Evolutionary conservation across 2,888 invertebrate genomes (phyloP).

Genomic region (Melieria omissa): DNA sequence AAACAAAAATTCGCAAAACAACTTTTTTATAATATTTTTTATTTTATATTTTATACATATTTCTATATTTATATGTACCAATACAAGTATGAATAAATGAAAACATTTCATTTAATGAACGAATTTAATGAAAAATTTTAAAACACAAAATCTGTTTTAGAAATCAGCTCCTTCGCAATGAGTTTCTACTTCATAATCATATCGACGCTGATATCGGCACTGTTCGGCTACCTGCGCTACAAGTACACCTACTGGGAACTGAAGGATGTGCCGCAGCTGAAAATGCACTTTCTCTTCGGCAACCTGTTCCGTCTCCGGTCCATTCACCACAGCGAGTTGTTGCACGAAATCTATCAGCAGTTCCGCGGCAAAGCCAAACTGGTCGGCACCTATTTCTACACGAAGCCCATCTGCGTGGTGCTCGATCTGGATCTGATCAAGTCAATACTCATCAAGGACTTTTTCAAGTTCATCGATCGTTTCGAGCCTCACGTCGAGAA

Average conservation of each 20-base stretch:
- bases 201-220: slow-evolving; percentile 39
- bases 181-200: slow-evolving; percentile 44
- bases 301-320: slow-evolving; percentile 48
- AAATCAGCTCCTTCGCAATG: slow-evolving; percentile 40
- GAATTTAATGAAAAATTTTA: too few species aligned
- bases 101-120: too few species aligned
- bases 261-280: slow-evolving; percentile 48
- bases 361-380: slow-evolving; percentile 50
- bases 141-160: too few species aligned
- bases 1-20: too few species aligned
- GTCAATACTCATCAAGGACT: slow-evolving; percentile 63
- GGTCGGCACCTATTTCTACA: slow-evolving; percentile 55
- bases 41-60: too few species aligned
- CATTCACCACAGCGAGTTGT: slow-evolving; percentile 43
- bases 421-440: slow-evolving; percentile 61
- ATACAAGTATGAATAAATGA: too few species aligned
- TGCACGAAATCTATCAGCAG: slow-evolving; percentile 53
- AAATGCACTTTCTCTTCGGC: slow-evolving; percentile 49
- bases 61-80: too few species aligned
- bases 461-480: slow-evolving; percentile 62
- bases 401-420: slow-evolving; percentile 50
- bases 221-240: slow-evolving; percentile 46
- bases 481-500: slow-evolving; percentile 48
- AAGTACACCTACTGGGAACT: slow-evolving; percentile 54
- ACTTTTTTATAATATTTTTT: too few species aligned